A percentile compares a stretch with the other conserved stretches of the same genome.
Conservation (phyloP, 1,140 invertebrate genomes). For the Thaumetopoea pityocampa region DNA sequence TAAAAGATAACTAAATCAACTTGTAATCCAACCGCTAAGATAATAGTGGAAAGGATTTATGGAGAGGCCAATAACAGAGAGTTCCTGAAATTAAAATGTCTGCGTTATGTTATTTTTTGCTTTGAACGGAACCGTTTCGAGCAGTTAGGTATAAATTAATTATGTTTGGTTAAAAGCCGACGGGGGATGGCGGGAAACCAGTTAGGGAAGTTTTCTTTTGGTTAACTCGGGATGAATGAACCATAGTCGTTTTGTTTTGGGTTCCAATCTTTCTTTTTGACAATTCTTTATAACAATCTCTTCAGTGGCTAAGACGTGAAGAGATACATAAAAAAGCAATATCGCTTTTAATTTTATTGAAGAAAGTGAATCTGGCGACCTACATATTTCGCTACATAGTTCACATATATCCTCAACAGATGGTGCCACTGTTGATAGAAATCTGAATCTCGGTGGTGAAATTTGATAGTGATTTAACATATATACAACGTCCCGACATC, state of each 20-base stretch:
- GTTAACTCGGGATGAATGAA: slow-evolving; percentile 8
- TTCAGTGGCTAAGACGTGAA: no score
- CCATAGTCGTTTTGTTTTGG: slow-evolving; percentile 1
- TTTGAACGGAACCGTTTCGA: slow-evolving; percentile 18
- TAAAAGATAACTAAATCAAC: slow-evolving; percentile 23
- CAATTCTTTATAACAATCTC: no score
- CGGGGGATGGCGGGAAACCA: slow-evolving; percentile 17
- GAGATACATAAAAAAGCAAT: no score
- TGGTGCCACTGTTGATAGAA: no score
- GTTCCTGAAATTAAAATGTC: slow-evolving; percentile 48
- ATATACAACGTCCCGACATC: no score
- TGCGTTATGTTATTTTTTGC: slow-evolving; percentile 34
- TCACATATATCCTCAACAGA: no score
- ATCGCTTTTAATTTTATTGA: no score
- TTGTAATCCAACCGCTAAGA: slow-evolving; percentile 29
- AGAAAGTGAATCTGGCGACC: no score
- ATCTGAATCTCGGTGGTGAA: no score
- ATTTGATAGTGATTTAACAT: no score
- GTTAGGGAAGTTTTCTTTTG: slow-evolving; percentile 19
- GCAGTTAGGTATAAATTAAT: slow-evolving; percentile 58
- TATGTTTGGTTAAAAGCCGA: slow-evolving; percentile 58
- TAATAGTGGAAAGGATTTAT: slow-evolving; percentile 51
- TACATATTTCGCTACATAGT: no score
- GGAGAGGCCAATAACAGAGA: slow-evolving; percentile 33
- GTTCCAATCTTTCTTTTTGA: no score